Evolutionary conservation across 2,888 invertebrate genomes (phyloP), one percentile per base, ranked within the genome.

Genomic region (Serripes groenlandicus): DNA sequence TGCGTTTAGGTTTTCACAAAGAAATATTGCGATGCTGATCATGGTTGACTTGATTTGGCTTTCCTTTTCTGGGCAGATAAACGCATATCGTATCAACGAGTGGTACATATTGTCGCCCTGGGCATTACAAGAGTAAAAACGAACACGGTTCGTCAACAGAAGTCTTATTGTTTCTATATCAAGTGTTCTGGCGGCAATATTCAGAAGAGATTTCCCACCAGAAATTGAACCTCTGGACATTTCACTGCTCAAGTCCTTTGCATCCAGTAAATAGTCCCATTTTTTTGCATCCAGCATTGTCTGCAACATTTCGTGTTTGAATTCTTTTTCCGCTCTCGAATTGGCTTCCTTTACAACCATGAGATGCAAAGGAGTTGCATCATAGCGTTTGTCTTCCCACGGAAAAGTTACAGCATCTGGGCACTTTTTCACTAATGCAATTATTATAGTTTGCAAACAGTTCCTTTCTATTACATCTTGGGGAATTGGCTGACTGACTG

Each of bases 321-420:
- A 52, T 15, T 52, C 3, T 23, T 52, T 52, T 52, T 52, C 52
- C 3, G 52, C 4, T 52, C 23, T 52, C 4, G 52, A 7, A 15
- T 52, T 52, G 4, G 52, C 52, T 52, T 66, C 64, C 23, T 74
- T 74, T 9, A 74, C 21, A 21, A 74, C 35, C n/a, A 64, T 52
- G n/a, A 66, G 1, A 49, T 74, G 64, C 1, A 74, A 7, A 0
- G 74, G 74, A 9, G 74, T 64, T 7, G 34, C 35, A 26, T 66
- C 66, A 21, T n/a, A 1, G 11, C 42, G 49, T 32, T 73, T n/a
- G n/a, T n/a, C 49, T 15, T 3, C 23, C 18, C 18, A 21, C 4
- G 52, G 52, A 4, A n/a, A 3, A n/a, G 18, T 3, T n/a, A 52
- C 23, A 21, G 23, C 23, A 3, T 4, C n/a, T 23, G 52, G 52